Evolutionary conservation across 2,113 vertebrate genomes (phyloP), one percentile per base, ranked within the genome.

Genomic region (Malurus elegans): DNA sequence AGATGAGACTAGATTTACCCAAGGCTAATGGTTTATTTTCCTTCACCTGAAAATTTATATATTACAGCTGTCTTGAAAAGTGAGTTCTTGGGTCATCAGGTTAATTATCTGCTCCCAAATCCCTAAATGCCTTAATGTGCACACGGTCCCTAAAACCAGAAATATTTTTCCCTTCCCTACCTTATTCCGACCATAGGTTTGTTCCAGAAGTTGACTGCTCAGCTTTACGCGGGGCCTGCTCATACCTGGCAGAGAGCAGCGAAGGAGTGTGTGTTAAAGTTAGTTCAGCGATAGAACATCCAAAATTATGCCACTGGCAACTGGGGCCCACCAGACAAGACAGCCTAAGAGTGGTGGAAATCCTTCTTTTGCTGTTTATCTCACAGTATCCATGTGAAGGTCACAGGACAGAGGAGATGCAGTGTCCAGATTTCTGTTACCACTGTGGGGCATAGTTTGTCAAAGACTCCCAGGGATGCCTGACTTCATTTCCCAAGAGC

Each of bases 181-280:
- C 18, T 87, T 23, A 54, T 32, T 66, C 60, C 0, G 0, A 8
- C 14, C 10, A 8, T 36, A 31, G 17, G 14, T 71, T 84, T 81
- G 24, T 47, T 71, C 23, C 51, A 48, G 56, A 73, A 62, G 18
- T 8, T 58, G 44, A 29, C 5, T 38, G 51, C 75, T 73, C 20
- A 42, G 18, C 10, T 76, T 86, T 83, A 16, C 0, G 0, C 6
- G 0, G 0, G 23, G 56, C 3, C 11, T 64, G 6, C 36, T 47
- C 19, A 8, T 5, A 60, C 14, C 38, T 24, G 28, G 21, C 32
- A 74, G 65, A 67, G 36, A 72, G 24, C 16, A n/a, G 31, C 19
- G 21, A n/a, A 79, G 40, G 28, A 61, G 7, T 4, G 9, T n/a
- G 20, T 0, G 1, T 23, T n/a, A 31, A 24, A 74, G 29, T 28